Base-by-base conservation (phyloP, 2,888 invertebrate genomes). In the Candidula unifasciata region DNA sequence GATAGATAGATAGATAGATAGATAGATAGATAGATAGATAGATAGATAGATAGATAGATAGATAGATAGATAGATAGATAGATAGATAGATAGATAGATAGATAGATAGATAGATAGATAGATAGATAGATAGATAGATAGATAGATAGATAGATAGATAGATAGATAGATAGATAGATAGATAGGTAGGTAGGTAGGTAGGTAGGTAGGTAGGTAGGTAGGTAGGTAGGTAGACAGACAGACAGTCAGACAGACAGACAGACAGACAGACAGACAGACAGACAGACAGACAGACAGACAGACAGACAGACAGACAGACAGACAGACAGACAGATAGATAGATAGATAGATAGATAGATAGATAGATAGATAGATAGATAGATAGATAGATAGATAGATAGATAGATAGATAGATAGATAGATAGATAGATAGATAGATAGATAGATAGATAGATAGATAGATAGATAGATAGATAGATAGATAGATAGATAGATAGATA, bases 301-400 rank as follows among this genome's bases (percentile, higher is more conserved):
- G 27, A 27, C 1, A 77, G 44, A 18, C 3, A 24, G 30, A 33
- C 13, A 3, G 30, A 33, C 13, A 71, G 74, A 60, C 33, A 33
- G 6, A 35, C 37, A 82, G 24, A 24, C 37, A 52, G 69, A 78
- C 35, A 83, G 54, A 57, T 2, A 77, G 24, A 68, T 24, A 33
- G 68, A 78, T 37, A 35, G 35, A 78, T 37, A 77, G 54, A 71
- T 13, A 66, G 73, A 74, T 24, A 74, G 44, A 74, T 30, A 74
- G 37, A 33, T 13, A 73, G 33, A 81, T 18, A 81, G 64, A 68
- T 60, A 83, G 52, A 78, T 60, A 83, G 54, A 68, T 60, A 77
- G 77, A 83, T 60, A 78, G 35, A 83, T n/a, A n/a, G n/a, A n/a
- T n/a, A n/a, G n/a, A n/a, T 74, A 52, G 30, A 54, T 74, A 83